Evolutionary conservation across 1,140 invertebrate species (phyloP), one percentile per base, ranked within the genome.

Genomic region (Lithobius niger): DNA sequence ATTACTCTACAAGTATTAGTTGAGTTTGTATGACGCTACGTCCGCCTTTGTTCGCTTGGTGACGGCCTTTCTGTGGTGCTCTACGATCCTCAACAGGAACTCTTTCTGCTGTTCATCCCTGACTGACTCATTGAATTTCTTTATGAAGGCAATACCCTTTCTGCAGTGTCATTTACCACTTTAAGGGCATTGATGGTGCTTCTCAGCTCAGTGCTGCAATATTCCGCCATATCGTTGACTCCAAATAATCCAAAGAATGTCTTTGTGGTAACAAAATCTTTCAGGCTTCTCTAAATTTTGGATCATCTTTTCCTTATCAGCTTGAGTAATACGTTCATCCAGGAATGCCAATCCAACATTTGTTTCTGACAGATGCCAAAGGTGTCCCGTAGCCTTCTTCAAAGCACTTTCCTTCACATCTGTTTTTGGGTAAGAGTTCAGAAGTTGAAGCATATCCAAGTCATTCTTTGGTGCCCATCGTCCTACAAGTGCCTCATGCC

Each of bases 391-490:
- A 55, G 45, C 53, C 21, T 10, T 1, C 1, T 1, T 1, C 6
- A 52, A 25, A 47, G 26, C 1, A 27, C 42, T 1, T 53, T 53
- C 36, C 36, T 56, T 56, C 45, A 53, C 47, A 22, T 52, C 48
- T 56, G 54, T 26, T 40, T 56, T 27, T 52, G 28, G 2, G 54
- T 56, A 56, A 52, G 48, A 27, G 27, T 27, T 56, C 48, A 56
- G 48, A 56, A 56, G 54, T 27, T 56, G 54, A 52, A 56, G 3
- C 54, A 56, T 56, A 56, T 56, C 44, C 49, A 56, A 54, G 31
- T 56, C 54, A 56, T 56, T 56, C 54, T 56, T 56, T 56, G 54
- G 48, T 52, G 1, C 47, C 47, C 48, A 52, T 56, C 47, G 54
- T 52, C 54, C 52, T 56, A 52, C 49, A 56, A 56, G n/a, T 56